Evolutionary conservation across 23 tunicate species (phyloP), one percentile per base, ranked within the genome.

Genomic region (Aplidium turbinatum): DNA sequence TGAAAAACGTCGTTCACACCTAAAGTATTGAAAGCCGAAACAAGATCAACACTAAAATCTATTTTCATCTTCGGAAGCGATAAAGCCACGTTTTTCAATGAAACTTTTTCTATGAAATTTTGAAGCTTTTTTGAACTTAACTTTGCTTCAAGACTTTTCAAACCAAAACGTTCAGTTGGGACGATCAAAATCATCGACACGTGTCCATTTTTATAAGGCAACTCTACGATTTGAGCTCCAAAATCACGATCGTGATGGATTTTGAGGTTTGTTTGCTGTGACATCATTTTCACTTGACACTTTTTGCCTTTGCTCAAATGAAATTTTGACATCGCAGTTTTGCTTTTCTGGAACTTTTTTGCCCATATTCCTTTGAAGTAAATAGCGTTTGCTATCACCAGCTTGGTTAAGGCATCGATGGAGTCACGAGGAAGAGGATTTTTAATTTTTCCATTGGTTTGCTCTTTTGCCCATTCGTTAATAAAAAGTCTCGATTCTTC

Each of bases 321-420:
- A 57, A 90, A 90, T 38, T 83, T 56, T 42, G 16, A 4, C 33
- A 57, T 31, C 21, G 18, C 31, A 22, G 97, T 90, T 0, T 28
- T 28, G 4, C 28, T 35, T 1, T 31, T 16, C 25, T 82, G 36
- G 70, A 90, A 90, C 63, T 70, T 67, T 23, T 77, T 47, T 32
- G 35, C 30, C 97, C 97, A 90, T 31, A 72, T 71, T 36, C 97
- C 97, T 78, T 83, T 90, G 61, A 90, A 90, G 39, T 90, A 90
- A 25, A 90, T 38, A 6, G 97, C 97, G 54, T 83, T 83, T 27
- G 81, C 85, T 27, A 90, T 29, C 20, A 90, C 90, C 16, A 90
- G 70, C 6, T 75, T 33, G 20, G 85, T 79, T 19, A 31, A 39
- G 2, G 78, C 28, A 19, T 72, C 70, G 31, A 89, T 77, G 1